Base-by-base conservation (phyloP, 2,888 invertebrate genomes). In the Osmoderma eremita region DNA sequence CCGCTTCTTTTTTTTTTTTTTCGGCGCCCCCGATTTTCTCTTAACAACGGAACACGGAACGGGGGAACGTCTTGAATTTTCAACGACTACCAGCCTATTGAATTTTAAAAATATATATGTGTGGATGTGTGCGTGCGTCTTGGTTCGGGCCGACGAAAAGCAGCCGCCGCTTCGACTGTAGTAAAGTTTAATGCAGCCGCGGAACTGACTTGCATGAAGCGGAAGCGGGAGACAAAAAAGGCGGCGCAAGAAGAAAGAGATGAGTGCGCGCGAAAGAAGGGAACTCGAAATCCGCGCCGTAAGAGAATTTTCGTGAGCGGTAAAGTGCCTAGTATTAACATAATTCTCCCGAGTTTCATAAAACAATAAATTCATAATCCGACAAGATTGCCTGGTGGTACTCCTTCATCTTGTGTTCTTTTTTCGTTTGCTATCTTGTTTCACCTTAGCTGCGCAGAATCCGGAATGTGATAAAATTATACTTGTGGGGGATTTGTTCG, bases 321-420 rank as follows among this genome's bases (percentile, higher is more conserved):
- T 45, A 58, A 58, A 58, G 45, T 58, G 58, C 58, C 45, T 45
- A 24, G 58, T 45, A 58, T 58, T 58, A 58, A 58, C 58, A 58
- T 58, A 58, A 58, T 58, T 58, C 58, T 42, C 58, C 17, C 20
- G 58, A 58, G 58, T 45, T 58, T 58, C 58, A 58, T 58, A 58
- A 45, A 58, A 58, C 58, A 58, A 58, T 58, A 58, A 58, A 58
- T 58, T 58, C 42, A 58, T 58, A 58, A 58, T 58, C 58, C 45
- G 42, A 45, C 58, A 58, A 58, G 58, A 58, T 58, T 58, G 58
- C 58, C 15, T 42, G 15, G 58, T 17, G 58, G 58, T 58, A 45
- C 30, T 24, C 42, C 39, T 30, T 58, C 45, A 58, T 45, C 30
- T 50, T 15, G 36, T 13, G 50, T 24, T 30, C 10, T 30, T 30